Conservation (phyloP, 2,113 vertebrate species). For the Elaphurus davidianus region DNA sequence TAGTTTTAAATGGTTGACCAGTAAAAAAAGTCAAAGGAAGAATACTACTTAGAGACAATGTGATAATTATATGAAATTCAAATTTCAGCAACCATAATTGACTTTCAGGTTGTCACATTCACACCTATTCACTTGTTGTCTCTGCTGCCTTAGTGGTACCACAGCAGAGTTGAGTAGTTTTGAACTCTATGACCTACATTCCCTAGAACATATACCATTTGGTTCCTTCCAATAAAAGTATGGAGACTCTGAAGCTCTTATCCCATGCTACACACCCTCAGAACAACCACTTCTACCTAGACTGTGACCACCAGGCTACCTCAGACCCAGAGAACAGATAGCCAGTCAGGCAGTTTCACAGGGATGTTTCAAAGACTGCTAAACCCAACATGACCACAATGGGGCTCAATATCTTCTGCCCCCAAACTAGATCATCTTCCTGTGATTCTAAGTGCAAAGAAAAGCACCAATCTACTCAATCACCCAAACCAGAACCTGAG, state of each 20-base stretch:
- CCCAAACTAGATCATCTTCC: not conserved
- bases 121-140: fast-evolving
- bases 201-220: not conserved
- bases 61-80: not conserved
- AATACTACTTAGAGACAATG: not conserved
- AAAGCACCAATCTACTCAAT: not conserved
- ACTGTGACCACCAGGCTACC: not conserved
- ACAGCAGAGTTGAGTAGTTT: not conserved
- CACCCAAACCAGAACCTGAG: not conserved
- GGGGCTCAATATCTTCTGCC: not conserved
- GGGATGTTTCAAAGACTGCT: not conserved
- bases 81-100: not conserved
- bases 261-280: not conserved
- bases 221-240: not conserved
- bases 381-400: not conserved
- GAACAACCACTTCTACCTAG: not conserved
- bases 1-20: not conserved
- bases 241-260: not conserved
- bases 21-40: not conserved
- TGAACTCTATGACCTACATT: not conserved
- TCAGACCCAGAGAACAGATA: not conserved
- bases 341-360: not conserved
- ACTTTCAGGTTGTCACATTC: not conserved
- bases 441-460: not conserved
- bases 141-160: not conserved